A percentile compares a stretch with the other conserved stretches of the same genome.
phyloP scores from a whole-genome alignment of 1,140 invertebrate species.

The Drosophila micromelanica region DNA sequence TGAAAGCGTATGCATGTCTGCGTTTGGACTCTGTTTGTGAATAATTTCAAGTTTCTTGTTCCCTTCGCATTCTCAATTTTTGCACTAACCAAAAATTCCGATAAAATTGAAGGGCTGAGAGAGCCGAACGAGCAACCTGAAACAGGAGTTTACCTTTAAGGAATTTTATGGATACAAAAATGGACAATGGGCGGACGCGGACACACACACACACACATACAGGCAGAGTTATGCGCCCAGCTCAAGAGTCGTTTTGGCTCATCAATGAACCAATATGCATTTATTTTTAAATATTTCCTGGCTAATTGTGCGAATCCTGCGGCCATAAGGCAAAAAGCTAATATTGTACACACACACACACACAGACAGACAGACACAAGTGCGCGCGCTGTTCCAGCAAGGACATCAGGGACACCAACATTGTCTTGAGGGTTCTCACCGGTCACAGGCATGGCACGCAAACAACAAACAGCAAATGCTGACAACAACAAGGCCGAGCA shows the following conservation, averaged over 20 bases:
- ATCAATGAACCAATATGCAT: conserved; percentile 39
- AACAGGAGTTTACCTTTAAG: not conserved
- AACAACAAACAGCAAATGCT: conserved; percentile 11
- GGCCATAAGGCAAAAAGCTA: conserved; percentile 47
- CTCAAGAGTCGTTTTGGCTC: not conserved
- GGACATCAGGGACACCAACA: conserved; percentile 10
- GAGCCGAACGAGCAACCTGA: not conserved
- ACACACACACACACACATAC: not conserved
- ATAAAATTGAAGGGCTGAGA: not conserved
- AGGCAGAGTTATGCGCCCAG: not conserved
- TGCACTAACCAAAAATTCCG: not conserved
- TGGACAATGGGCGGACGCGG: not conserved
- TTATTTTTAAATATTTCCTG: conserved; percentile 52
- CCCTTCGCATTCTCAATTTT: too few species aligned
- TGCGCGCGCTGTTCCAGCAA: conserved; percentile 4
- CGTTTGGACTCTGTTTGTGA: too few species aligned
- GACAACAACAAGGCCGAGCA: not conserved
- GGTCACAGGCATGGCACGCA: not conserved
- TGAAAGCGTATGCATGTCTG: too few species aligned
- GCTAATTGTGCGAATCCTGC: conserved; percentile 61
- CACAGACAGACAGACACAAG: too few species aligned
- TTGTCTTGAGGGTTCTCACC: conserved; percentile 36
- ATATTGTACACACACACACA: conserved; percentile 18
- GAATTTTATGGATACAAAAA: not conserved
- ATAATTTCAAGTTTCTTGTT: too few species aligned